These are phyloP conservation scores for Montipora capitata DNA, from an alignment of 92 coral and sea anemone genomes.

Conservation along the genomic window DNA sequence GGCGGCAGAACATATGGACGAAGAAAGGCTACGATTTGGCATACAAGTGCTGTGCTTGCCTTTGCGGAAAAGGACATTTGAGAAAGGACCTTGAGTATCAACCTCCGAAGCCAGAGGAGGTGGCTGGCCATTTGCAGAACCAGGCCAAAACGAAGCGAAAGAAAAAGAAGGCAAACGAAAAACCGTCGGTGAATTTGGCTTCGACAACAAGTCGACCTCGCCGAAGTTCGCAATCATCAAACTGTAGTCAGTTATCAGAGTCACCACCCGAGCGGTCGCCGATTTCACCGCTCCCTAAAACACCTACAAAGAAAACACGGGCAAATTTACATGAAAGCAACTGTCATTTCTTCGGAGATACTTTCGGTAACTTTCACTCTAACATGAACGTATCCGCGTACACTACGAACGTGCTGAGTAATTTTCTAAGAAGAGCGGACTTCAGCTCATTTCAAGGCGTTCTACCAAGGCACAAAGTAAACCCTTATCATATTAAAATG, in stretches of 20 bases:
- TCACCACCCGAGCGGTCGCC: conserved; percentile 94
- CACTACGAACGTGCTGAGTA: conserved; percentile 72
- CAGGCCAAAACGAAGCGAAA: conserved; percentile 82
- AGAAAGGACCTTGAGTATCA: conserved; percentile 94
- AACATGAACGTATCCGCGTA: conserved; percentile 70
- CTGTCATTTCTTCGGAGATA: conserved; percentile 88
- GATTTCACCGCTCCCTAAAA: conserved; percentile 85
- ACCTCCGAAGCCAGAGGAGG: conserved; percentile 83
- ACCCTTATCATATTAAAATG: conserved; percentile 99
- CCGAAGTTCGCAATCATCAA: conserved; percentile 89
- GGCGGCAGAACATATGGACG: conserved; percentile 99
- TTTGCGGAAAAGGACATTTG: conserved; percentile 98
- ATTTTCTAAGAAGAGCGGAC: conserved; percentile 93
- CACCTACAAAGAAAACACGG: conserved; percentile 93
- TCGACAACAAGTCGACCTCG: conserved; percentile 84
- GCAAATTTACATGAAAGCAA: conserved; percentile 63
- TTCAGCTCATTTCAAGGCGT: conserved; percentile 94
- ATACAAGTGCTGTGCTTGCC: conserved; percentile 97
- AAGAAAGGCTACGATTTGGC: conserved; percentile 99
- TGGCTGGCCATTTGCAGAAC: conserved; percentile 66
- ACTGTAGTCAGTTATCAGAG: conserved; percentile 75
- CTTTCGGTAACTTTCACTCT: conserved; percentile 71
- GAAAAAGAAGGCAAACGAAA: conserved; percentile 95
- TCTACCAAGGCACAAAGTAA: conserved; percentile 96
- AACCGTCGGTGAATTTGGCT: conserved; percentile 78